Evolutionary conservation across 2,888 invertebrate species (phyloP).

Genomic region (Lutraria lutraria): DNA sequence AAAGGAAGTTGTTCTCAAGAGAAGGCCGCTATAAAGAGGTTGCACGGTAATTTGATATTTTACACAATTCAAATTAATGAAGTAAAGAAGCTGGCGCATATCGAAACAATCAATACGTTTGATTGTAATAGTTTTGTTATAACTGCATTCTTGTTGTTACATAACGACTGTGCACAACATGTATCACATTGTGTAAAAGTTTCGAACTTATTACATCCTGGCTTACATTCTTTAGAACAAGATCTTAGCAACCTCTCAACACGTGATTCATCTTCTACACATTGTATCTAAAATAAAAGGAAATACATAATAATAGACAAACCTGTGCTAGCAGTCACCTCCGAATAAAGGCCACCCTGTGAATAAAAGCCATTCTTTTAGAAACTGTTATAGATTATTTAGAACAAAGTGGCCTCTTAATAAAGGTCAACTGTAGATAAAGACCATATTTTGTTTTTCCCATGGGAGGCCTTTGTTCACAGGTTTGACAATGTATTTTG

Average conservation of each 20-base stretch:
- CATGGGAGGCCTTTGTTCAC: too few species aligned
- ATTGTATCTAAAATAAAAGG: slow-evolving; percentile 31
- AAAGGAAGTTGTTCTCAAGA: too few species aligned
- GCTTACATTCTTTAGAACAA: slow-evolving; percentile 19
- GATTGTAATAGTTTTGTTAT: not conserved
- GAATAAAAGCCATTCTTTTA: too few species aligned
- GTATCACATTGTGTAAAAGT: slow-evolving; percentile 28
- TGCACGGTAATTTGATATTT: not conserved
- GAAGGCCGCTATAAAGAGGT: too few species aligned
- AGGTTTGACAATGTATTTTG: too few species aligned
- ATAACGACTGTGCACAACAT: slow-evolving; percentile 33
- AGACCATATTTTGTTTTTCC: too few species aligned
- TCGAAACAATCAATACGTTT: not conserved
- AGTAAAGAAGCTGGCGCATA: not conserved
- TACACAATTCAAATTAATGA: not conserved
- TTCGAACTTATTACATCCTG: slow-evolving; percentile 26
- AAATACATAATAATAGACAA: not conserved
- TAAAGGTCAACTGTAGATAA: too few species aligned
- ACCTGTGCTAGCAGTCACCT: too few species aligned
- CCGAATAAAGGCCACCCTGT: too few species aligned
- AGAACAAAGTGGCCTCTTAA: too few species aligned
- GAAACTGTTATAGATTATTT: too few species aligned
- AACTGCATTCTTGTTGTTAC: slow-evolving; percentile 26
- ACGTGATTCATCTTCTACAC: slow-evolving; percentile 8
- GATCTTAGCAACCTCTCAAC: slow-evolving; percentile 25